phyloP scores from a whole-genome alignment of 1,140 invertebrate species.

The Ceratosolen solmsi region DNA sequence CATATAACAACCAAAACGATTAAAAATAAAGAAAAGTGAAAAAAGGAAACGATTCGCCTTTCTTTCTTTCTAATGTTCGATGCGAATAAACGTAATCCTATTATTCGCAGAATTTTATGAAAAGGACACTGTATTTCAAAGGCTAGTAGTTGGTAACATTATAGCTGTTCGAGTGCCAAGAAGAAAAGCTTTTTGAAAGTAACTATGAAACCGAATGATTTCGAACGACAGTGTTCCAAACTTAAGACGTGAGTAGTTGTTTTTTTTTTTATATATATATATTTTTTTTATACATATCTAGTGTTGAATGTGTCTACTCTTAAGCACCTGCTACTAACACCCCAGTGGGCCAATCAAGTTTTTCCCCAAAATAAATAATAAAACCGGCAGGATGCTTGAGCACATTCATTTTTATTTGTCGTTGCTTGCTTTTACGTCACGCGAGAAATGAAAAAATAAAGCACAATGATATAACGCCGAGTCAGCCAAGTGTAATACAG shows the following conservation, averaged over 20 bases:
- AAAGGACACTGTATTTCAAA: background rate
- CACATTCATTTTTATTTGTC: slow-evolving; percentile 7
- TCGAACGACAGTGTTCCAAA: background rate
- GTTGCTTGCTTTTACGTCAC: background rate
- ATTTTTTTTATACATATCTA: background rate
- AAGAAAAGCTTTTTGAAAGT: background rate
- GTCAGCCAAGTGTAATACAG: background rate
- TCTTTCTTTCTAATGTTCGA: too few relatives aligned
- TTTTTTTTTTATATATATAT: background rate
- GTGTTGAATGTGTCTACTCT: background rate
- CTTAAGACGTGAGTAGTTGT: background rate
- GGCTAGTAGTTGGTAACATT: background rate
- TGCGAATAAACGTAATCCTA: background rate
- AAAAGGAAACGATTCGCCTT: too few relatives aligned
- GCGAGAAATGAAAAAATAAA: background rate
- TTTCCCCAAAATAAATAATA: background rate
- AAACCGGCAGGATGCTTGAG: background rate
- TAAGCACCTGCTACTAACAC: slow-evolving; percentile 6
- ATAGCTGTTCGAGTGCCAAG: background rate
- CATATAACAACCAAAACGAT: too few relatives aligned
- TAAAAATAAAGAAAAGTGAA: too few relatives aligned
- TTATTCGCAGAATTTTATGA: slow-evolving; percentile 17
- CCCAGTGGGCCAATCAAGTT: background rate
- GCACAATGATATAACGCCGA: too few relatives aligned
- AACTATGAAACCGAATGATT: background rate